These are phyloP conservation scores for Holacanthella duospinosa DNA, from an alignment of 2,888 invertebrate species.

Conservation along the genomic window DNA sequence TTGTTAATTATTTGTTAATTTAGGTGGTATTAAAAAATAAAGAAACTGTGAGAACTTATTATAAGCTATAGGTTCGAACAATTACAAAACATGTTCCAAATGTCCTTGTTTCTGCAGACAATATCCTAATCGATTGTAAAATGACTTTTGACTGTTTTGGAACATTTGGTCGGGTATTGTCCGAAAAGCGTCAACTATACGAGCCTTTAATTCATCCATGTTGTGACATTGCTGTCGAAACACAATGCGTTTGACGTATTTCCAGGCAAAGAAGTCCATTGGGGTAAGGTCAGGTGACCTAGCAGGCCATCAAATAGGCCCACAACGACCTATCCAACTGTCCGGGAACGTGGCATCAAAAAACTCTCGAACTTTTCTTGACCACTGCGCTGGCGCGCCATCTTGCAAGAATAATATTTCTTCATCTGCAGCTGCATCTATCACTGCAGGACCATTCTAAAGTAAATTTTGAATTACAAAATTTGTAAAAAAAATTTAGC, in stretches of 20 bases:
- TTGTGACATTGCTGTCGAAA: background rate
- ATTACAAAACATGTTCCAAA: no score
- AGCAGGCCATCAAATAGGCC: constrained; percentile 11
- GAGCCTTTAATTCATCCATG: background rate
- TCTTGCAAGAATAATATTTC: constrained; percentile 9
- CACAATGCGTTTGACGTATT: background rate
- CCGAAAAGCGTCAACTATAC: background rate
- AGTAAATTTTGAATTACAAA: background rate
- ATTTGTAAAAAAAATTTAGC: background rate
- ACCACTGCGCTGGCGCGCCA: constrained; percentile 13
- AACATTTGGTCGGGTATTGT: background rate
- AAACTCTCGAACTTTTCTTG: constrained; percentile 1
- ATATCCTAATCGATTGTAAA: background rate
- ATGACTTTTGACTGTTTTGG: background rate
- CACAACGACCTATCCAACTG: constrained; percentile 14
- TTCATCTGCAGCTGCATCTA: background rate
- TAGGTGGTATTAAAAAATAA: no score
- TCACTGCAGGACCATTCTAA: background rate
- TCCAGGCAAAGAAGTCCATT: constrained; percentile 5
- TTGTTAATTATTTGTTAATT: no score
- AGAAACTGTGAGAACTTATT: no score
- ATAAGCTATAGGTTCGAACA: no score
- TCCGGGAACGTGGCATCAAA: background rate
- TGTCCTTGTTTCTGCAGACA: no score
- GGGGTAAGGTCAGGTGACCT: constrained; percentile 10